Evolutionary conservation across 2,888 invertebrate genomes (phyloP).

Genomic region (Ophraella communa): DNA sequence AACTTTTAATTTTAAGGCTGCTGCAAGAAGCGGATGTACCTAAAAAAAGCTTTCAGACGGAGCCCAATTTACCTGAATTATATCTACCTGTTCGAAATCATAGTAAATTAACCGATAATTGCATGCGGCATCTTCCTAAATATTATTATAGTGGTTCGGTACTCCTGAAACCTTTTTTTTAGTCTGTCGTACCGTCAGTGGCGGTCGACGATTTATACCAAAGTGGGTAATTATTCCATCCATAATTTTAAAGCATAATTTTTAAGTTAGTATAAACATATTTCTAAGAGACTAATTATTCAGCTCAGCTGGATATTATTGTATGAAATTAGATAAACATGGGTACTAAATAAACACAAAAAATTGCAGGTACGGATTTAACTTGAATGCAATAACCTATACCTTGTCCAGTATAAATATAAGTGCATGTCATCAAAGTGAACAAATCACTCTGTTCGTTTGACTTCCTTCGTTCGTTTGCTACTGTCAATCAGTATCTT

Average conservation of each 20-base stretch:
- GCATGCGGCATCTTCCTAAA: conserved; percentile 8
- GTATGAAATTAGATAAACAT: no score
- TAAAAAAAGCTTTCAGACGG: conserved; percentile 7
- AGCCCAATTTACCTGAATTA: conserved; percentile 15
- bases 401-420: no score
- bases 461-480: no score
- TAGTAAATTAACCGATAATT: conserved; percentile 36
- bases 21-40: conserved; percentile 2
- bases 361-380: no score
- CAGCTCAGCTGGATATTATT: no score
- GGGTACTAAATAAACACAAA: no score
- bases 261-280: no score
- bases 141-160: conserved; percentile 16
- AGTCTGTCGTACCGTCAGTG: conserved; percentile 15
- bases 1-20: background rate
- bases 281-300: no score
- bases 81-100: conserved; percentile 36
- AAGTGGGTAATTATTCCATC: conserved; percentile 18
- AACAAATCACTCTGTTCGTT: no score
- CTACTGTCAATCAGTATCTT: no score
- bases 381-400: no score
- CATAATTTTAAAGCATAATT: conserved; percentile 10
- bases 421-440: no score
- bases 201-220: background rate
- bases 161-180: conserved; percentile 13